Percentiles rank a stretch among this genome's conserved stretches.
These are phyloP conservation scores for Nymphalis urticae DNA, from an alignment of 2,888 invertebrate genomes.

Conservation along the genomic window DNA sequence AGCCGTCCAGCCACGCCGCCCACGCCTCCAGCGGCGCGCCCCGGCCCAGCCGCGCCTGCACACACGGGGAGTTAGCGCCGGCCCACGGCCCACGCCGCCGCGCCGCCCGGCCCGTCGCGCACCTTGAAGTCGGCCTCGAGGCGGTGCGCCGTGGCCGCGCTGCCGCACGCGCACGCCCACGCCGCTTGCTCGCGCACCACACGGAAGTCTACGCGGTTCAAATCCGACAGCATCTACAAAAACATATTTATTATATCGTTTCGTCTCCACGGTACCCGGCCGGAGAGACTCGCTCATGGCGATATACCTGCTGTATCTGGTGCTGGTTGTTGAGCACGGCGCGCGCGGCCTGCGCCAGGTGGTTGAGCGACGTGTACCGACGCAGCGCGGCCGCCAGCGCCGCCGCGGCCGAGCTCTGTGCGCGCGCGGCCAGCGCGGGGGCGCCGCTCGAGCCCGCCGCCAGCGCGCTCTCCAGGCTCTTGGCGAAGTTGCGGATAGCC, in stretches of 20 bases:
- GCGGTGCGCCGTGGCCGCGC: conserved; percentile 88
- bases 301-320: conserved; percentile 83
- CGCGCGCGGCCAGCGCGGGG: conserved; percentile 89
- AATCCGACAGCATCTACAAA: conserved; percentile 95
- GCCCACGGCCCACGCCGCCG: neutral
- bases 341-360: conserved; percentile 96
- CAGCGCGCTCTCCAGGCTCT: conserved; percentile 90
- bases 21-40: conserved; percentile 97
- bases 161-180: conserved; percentile 98
- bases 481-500: conserved; percentile 81
- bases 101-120: neutral
- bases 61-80: too few species aligned
- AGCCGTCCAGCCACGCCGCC: conserved; percentile 98
- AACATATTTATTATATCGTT: neutral
- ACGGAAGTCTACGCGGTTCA: conserved; percentile 98
- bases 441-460: conserved; percentile 92
- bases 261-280: too few species aligned
- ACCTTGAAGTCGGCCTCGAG: conserved; percentile 95
- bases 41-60: conserved; percentile 89
- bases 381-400: conserved; percentile 97
- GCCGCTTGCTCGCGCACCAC: conserved; percentile 96
- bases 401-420: conserved; percentile 91
- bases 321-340: conserved; percentile 97
- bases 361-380: conserved; percentile 98
- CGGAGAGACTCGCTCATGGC: too few species aligned